Evolutionary conservation across 2,888 invertebrate genomes (phyloP).

Genomic region (Dexiosoma caninum): DNA sequence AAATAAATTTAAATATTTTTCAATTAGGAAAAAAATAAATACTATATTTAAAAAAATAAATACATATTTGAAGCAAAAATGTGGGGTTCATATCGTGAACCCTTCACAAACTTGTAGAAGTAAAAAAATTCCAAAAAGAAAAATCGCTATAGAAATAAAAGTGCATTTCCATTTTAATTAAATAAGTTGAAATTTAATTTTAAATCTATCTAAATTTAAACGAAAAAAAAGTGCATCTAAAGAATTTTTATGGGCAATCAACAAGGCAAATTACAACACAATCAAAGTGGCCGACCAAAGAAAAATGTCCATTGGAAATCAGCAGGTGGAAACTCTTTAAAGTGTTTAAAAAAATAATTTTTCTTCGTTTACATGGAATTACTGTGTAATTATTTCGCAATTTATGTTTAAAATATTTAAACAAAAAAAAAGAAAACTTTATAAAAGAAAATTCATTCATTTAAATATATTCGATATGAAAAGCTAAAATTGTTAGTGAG

Average conservation of each 20-base stretch:
- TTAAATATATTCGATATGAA: conserved; percentile 50
- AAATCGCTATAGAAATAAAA: conserved; percentile 45
- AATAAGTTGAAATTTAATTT: conserved; percentile 34
- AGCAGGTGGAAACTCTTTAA: conserved; percentile 82
- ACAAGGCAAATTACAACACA: conserved; percentile 80
- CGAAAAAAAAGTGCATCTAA: conserved; percentile 31
- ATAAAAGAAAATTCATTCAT: conserved; percentile 44
- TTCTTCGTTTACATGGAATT: conserved; percentile 40
- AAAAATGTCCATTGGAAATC: conserved; percentile 91
- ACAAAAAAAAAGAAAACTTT: too few species aligned
- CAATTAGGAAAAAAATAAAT: conserved; percentile 20
- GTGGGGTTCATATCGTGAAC: conserved; percentile 26
- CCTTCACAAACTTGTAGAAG: conserved; percentile 23
- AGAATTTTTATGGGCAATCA: conserved; percentile 81
- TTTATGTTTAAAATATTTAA: conserved; percentile 29
- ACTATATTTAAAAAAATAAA: background rate
- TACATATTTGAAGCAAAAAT: conserved; percentile 14
- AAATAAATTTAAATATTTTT: conserved; percentile 29
- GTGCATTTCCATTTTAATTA: conserved; percentile 52
- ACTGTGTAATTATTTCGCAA: conserved; percentile 49
- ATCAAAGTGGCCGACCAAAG: conserved; percentile 80
- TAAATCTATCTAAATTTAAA: conserved; percentile 11
- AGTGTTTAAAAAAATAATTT: background rate
- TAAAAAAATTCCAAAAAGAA: conserved; percentile 4
- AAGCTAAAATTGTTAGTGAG: conserved; percentile 69